phyloP scores from a whole-genome alignment of 2,888 invertebrate genomes.

The Allygus modestus region DNA sequence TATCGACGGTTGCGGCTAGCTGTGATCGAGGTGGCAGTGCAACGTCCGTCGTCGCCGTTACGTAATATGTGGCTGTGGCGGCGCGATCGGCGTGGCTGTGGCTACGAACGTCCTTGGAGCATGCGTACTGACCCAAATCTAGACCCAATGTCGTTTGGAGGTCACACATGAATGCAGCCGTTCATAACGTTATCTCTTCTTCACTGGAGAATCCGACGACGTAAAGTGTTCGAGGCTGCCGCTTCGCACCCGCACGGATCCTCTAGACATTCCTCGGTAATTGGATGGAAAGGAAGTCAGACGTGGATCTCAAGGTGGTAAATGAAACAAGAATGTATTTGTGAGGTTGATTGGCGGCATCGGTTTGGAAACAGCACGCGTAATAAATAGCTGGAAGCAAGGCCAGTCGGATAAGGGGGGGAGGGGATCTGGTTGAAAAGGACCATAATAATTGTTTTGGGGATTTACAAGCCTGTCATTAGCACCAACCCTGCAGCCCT shows the following conservation, averaged over 20 bases:
- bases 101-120: not conserved
- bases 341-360: not conserved
- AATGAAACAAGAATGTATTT: not conserved
- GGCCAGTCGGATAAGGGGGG: too few species aligned
- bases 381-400: not conserved
- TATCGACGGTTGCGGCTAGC: not conserved
- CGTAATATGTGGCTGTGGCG: not conserved
- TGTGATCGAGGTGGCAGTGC: conserved; percentile 15
- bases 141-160: conserved; percentile 27
- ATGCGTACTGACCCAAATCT: conserved; percentile 7
- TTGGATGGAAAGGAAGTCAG: conserved; percentile 9
- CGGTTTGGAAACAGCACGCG: not conserved
- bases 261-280: conserved; percentile 13
- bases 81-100: conserved; percentile 19
- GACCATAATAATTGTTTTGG: too few species aligned
- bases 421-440: not conserved
- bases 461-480: too few species aligned
- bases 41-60: not conserved
- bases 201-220: not conserved
- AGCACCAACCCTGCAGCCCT: too few species aligned
- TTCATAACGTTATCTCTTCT: conserved; percentile 24
- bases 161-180: conserved; percentile 26
- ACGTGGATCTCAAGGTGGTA: not conserved
- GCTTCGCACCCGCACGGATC: not conserved
- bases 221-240: conserved; percentile 11